Percentiles rank a stretch among this genome's conserved stretches.
These are phyloP conservation scores for Sphyrna mokarran DNA, from an alignment of 2,113 vertebrate species.

Conservation along the genomic window DNA sequence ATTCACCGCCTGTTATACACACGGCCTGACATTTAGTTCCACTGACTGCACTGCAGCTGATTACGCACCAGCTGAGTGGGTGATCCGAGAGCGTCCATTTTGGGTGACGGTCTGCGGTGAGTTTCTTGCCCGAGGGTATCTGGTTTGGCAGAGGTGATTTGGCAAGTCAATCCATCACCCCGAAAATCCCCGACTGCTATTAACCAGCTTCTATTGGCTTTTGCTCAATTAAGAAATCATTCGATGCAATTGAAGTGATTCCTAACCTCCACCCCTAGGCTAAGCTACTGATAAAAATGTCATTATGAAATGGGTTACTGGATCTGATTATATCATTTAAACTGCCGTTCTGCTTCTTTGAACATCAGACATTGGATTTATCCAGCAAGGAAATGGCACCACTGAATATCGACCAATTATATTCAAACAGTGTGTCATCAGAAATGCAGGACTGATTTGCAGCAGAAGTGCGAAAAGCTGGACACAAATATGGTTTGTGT, in stretches of 20 bases:
- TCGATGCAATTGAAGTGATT: background rate
- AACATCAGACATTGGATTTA: background rate
- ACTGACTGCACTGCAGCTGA: too few species aligned
- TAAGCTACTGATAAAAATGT: background rate
- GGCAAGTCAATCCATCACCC: background rate
- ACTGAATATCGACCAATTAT: background rate
- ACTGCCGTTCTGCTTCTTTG: background rate
- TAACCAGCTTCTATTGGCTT: background rate
- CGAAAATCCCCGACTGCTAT: background rate
- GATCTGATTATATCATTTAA: background rate
- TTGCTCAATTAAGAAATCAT: background rate
- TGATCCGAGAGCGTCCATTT: too few species aligned
- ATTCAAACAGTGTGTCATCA: background rate
- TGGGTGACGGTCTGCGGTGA: too few species aligned
- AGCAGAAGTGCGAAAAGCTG: too few species aligned
- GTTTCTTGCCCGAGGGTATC: too few species aligned
- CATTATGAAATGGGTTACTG: background rate
- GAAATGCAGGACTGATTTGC: too few species aligned
- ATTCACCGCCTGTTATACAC: too few species aligned
- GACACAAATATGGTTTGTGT: too few species aligned
- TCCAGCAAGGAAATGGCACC: background rate
- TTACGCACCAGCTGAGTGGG: too few species aligned
- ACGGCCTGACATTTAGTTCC: too few species aligned
- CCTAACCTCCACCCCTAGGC: background rate
- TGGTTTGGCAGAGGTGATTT: background rate